Base-by-base conservation (phyloP, 2,888 invertebrate species). In the Scelioninae gen. 1 region DNA sequence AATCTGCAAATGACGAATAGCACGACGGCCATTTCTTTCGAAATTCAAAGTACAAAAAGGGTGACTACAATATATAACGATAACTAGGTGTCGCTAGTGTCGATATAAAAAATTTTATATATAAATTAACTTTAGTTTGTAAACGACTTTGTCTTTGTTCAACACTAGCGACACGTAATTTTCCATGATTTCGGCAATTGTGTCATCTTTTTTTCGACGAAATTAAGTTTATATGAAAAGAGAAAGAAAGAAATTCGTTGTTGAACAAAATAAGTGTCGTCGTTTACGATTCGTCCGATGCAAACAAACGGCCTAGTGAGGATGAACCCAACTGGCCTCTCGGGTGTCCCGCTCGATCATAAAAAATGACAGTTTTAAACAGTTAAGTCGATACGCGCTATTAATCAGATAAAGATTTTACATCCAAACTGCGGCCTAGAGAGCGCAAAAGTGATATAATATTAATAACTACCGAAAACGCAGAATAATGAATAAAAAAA, bases 371-470 rank as follows among this genome's bases (percentile, higher is more conserved):
- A 86, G 85, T 89, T 87, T 75, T 84, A 84, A 86, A 85, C 86
- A 85, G 85, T 88, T 88, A 88, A 84, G 84, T 87, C 87, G 83
- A 86, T 86, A 82, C 81, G 83, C 77, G 84, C 83, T 87, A 80
- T 74, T 77, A 74, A 77, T 72, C 76, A 85, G 80, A 86, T 84
- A 84, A 84, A 87, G 89, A 87, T 88, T 89, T 90, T 91, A 88
- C 90, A 89, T 90, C 88, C 89, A 87, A 89, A 91, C 90, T 91
- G 92, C 92, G 92, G 92, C 92, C 92, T 92, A 92, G 91, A 91
- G 92, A 92, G 91, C 90, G 88, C 91, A 91, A 90, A 92, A 91
- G 92, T 92, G 92, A 92, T 92, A 92, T 90, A 91, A 90, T 90
- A 89, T 87, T 86, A 87, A 86, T 87, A 82, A 83, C 68, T 81